These are phyloP conservation scores for Molossus molossus DNA, from an alignment of 2,797 vertebrate genomes.

Conservation along the genomic window DNA sequence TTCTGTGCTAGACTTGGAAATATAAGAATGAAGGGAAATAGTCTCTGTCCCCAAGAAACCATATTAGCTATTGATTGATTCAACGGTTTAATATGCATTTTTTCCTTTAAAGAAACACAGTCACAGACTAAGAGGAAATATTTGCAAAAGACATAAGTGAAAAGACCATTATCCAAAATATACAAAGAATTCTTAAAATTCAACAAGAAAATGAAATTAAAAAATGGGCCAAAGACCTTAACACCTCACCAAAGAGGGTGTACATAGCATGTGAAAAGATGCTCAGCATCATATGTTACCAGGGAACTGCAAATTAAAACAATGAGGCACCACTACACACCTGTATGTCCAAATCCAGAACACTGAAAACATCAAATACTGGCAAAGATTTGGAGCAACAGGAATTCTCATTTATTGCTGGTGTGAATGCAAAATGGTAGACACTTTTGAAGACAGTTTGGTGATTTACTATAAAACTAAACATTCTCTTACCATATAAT, in stretches of 20 bases:
- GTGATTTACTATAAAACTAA: neutral
- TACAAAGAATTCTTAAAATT: neutral
- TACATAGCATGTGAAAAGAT: neutral
- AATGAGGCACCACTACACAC: neutral
- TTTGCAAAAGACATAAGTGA: neutral
- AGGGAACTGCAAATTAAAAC: neutral
- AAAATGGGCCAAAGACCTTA: neutral
- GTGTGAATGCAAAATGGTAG: neutral
- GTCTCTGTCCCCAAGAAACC: neutral
- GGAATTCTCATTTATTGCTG: neutral
- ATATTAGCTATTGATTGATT: neutral
- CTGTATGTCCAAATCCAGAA: neutral
- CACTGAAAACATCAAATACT: neutral
- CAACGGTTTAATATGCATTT: neutral
- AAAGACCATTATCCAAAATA: neutral
- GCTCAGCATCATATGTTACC: neutral
- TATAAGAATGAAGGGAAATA: neutral
- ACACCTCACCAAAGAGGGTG: neutral
- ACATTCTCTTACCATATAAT: neutral
- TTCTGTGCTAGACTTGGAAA: neutral
- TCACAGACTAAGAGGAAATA: neutral
- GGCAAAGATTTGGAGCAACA: neutral
- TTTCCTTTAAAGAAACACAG: neutral
- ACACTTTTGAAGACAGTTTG: neutral
- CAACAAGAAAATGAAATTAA: neutral